Conservation (phyloP, 2,113 vertebrate species). For the Odocoileus virginianus region DNA sequence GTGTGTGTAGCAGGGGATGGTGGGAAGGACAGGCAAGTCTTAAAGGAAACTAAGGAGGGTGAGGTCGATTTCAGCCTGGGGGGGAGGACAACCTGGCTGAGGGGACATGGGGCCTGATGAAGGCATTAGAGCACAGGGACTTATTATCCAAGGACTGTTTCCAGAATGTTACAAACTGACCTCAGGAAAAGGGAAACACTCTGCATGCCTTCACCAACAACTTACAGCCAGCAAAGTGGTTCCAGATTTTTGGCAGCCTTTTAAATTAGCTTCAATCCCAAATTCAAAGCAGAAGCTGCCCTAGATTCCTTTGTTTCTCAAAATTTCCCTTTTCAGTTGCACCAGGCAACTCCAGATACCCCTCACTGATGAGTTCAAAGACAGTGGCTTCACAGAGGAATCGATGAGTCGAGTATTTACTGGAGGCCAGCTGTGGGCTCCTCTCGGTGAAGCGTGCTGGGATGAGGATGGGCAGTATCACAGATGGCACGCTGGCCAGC, state of each 20-base stretch:
- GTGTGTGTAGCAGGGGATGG: not conserved
- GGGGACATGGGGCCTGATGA: not conserved
- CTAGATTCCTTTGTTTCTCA: constrained; percentile 37
- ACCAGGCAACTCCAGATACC: not conserved
- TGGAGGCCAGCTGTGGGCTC: not conserved
- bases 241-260: constrained; percentile 62
- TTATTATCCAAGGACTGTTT: not conserved
- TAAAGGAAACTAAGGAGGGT: not conserved
- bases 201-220: constrained; percentile 20
- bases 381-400: not conserved
- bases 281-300: constrained; percentile 58
- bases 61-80: not conserved
- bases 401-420: not conserved
- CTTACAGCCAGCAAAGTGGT: constrained; percentile 43
- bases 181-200: constrained; percentile 38
- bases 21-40: not conserved
- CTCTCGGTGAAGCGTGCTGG: fast-evolving
- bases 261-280: not conserved
- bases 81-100: not conserved
- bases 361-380: not conserved
- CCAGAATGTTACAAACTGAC: constrained; percentile 39
- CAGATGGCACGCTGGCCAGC: not conserved
- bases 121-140: not conserved
- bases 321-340: not conserved
- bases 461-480: not conserved